Evolutionary conservation across 2,113 vertebrate species (phyloP), one percentile per base, ranked within the genome.

Genomic region (Brachyhypopomus occidentalis): DNA sequence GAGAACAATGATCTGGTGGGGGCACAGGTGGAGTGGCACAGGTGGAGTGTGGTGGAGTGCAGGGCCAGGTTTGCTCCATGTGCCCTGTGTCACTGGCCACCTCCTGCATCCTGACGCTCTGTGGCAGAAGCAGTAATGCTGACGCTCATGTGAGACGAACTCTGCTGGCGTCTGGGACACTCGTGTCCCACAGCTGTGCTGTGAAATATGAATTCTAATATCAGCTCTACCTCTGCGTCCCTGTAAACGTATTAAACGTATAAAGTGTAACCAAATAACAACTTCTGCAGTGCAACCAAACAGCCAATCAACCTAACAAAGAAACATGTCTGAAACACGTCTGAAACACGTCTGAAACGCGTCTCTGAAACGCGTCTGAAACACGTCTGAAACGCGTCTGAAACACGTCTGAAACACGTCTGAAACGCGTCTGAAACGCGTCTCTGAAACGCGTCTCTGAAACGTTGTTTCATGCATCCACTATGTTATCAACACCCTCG

Each of bases 251-350:
- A 5, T 19, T n/a, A 55, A 64, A 8, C 48, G 11, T 36, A 48
- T 45, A 72, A 72, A 34, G 27, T 79, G 77, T 72, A 79, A 79
- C 52, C 67, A 72, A 38, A 79, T 55, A 71, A 79, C 67, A 45
- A 23, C 30, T 30, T 30, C 30, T 30, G 3, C 30, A 30, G 30
- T 30, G 30, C 30, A 30, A 30, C 3, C 30, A 30, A 30, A 30
- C 30, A 30, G 30, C 30, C 3, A 30, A 30, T 30, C 30, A 30
- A 30, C 30, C 30, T 2, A 30, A 30, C 30, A 41, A 38, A 25
- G 67, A 69, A 45, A 34, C 66, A 12, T 12, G 20, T 60, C 52
- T 30, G 30, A 30, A 30, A 30, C 30, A 30, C 30, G 30, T 30
- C 30, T 30, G 30, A 30, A 30, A 1, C 30, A 30, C 3, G 1